Evolutionary conservation across 2,888 invertebrate genomes (phyloP), one percentile per base, ranked within the genome.

Genomic region (Tinea trinotella): DNA sequence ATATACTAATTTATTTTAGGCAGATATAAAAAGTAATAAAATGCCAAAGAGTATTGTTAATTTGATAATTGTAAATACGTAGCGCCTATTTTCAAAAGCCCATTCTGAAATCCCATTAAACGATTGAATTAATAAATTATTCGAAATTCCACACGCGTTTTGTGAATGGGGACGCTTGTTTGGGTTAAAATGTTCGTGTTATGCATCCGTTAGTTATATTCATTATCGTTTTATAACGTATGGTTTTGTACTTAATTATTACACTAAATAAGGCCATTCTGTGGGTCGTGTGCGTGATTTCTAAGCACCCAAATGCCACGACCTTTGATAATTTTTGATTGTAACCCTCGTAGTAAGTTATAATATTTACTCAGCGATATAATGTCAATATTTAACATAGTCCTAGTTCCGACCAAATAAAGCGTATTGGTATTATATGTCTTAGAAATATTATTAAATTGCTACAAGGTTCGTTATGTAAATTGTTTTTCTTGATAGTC

Each of bases 161-260:
- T 72, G 67, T 69, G 65, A 67, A 66, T 64, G 62, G 62, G 65
- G 62, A 64, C 68, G 67, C 70, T 75, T 75, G 77, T 76, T 78
- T 75, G 66, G 64, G 71, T 76, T 68, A 75, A 76, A 78, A 73
- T 74, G 70, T 80, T 73, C 83, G 83, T 83, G 83, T 63, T 71
- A 67, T 61, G 60, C 60, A 62, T 68, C 72, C 73, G 75, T 83
- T 80, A 76, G 68, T 82, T 78, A 80, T 71, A 74, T 78, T 77
- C 75, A 78, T 76, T 83, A 78, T 74, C 71, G 71, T 74, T 66
- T 72, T 74, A 74, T 76, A 77, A 80, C 78, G 78, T 81, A 80
- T 77, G 74, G 71, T 67, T 72, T 74, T 67, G 72, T 73, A 74
- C 69, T 71, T 70, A 74, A 74, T 76, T 76, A 74, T 70, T 72